Base-by-base conservation (phyloP, 2,113 vertebrate genomes). In the Paedocypris sp. region DNA sequence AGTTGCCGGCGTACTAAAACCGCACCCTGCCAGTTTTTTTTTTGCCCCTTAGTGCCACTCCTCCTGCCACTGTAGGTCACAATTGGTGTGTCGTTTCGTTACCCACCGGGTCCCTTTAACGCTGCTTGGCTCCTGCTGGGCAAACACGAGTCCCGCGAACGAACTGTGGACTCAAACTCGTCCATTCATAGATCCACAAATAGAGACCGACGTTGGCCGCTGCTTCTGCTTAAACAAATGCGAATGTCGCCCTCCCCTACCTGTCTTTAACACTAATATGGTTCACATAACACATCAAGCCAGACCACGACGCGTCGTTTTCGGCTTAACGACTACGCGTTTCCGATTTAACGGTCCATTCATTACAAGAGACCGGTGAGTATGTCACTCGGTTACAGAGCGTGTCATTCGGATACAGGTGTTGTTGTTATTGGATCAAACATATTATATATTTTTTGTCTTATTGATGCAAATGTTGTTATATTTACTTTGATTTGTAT, bases 1-100 rank as follows among this genome's bases (percentile, higher is more conserved):
- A 83, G 82, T 75, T 74, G 80, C 77, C 82, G 87, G 84, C 87
- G 86, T 86, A 85, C 83, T 79, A 83, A 87, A 89, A 91, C 91
- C 90, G 89, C 89, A 89, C 91, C 91, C 91, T 90, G 83, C 82
- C 89, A 87, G 82, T 77, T 75, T 81, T 77, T 73, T 82, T 39
- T 49, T 57, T 39, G 45, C 47, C 57, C 62, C 38, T 69, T 83
- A 71, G 74, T 79, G 79, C 76, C 82, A 82, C 84, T 77, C 83
- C 83, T 80, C 84, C 84, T n/a, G n/a, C n/a, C n/a, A n/a, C 82
- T 82, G 81, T 77, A 60, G 78, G 80, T 79, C 74, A 81, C 83
- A 83, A 79, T 73, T 77, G 85, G 75, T 77, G 84, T 83, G 65
- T 67, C 73, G 69, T 69, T 49, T n/a, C n/a, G n/a, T n/a, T 63